A percentile compares a stretch with the other conserved stretches of the same genome.
phyloP scores from a whole-genome alignment of 1,140 invertebrate species.

The Bombus sylvicola region DNA sequence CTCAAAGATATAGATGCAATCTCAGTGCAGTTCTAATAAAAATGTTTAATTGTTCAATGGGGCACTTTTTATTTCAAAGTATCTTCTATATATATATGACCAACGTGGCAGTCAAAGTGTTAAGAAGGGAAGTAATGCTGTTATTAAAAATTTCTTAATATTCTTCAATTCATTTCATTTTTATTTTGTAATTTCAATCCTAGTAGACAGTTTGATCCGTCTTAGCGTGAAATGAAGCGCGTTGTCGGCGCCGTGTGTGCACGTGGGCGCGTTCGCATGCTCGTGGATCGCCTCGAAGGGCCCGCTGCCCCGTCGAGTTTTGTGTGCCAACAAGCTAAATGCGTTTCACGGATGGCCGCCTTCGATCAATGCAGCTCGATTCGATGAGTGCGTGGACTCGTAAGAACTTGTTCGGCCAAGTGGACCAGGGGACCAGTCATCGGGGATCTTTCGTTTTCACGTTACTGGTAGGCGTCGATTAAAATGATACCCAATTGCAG shows the following conservation, averaged over 20 bases:
- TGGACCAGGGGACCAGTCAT: neutral
- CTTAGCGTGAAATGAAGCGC: constrained; percentile 30
- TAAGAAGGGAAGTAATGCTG: neutral
- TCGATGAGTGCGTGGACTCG: constrained; percentile 54
- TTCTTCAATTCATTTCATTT: no score
- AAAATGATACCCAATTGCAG: neutral
- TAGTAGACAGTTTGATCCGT: constrained; percentile 6
- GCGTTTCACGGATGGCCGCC: constrained; percentile 82
- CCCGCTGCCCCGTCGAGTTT: constrained; percentile 76
- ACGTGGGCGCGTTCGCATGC: constrained; percentile 45
- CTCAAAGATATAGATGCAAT: no score
- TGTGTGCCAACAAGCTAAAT: constrained; percentile 83
- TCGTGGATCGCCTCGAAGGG: constrained; percentile 54
- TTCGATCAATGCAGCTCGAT: constrained; percentile 74
- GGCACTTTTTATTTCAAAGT: no score
- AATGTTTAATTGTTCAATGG: no score
- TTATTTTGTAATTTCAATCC: neutral
- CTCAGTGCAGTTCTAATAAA: no score
- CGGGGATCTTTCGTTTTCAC: constrained; percentile 2
- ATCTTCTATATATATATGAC: no score
- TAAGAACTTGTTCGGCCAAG: constrained; percentile 41
- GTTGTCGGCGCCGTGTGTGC: no score
- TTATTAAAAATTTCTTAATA: neutral
- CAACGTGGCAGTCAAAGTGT: neutral
- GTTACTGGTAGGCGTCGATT: constrained; percentile 14